Evolutionary conservation across 1,140 invertebrate species (phyloP).

Genomic region (Zaprionus vittiger): DNA sequence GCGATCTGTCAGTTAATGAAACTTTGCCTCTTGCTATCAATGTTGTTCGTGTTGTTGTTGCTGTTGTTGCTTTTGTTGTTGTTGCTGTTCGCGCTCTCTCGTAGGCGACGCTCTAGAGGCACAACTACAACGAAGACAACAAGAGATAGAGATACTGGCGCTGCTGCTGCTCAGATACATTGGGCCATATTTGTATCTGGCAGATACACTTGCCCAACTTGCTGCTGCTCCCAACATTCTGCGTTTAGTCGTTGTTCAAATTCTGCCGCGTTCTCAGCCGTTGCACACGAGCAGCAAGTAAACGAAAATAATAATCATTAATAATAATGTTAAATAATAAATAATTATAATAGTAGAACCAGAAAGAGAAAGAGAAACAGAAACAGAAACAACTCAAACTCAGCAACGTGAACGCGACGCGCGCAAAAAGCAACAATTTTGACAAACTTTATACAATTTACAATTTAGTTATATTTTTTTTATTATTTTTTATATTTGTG

Average conservation of each 20-base stretch:
- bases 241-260: conserved; percentile 31
- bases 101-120: conserved; percentile 11
- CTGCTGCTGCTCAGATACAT: conserved; percentile 28
- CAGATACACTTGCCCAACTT: conserved; percentile 38
- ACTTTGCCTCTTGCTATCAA: conserved; percentile 46
- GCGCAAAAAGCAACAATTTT: background rate
- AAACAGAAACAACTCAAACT: background rate
- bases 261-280: conserved; percentile 7
- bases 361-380: background rate
- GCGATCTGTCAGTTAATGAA: conserved; percentile 40
- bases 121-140: conserved; percentile 19
- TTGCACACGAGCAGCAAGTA: conserved; percentile 1
- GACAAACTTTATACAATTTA: background rate
- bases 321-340: background rate
- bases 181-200: conserved; percentile 38
- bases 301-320: background rate
- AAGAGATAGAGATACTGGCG: conserved; percentile 11
- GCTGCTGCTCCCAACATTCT: conserved; percentile 9
- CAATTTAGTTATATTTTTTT: background rate
- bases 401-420: background rate
- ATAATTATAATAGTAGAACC: background rate
- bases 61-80: conserved; percentile 6
- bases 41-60: background rate
- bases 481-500: conserved; percentile 12
- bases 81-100: conserved; percentile 24